These are phyloP conservation scores for Chrysocyon brachyurus DNA, from an alignment of 2,797 vertebrate species.

Conservation along the genomic window DNA sequence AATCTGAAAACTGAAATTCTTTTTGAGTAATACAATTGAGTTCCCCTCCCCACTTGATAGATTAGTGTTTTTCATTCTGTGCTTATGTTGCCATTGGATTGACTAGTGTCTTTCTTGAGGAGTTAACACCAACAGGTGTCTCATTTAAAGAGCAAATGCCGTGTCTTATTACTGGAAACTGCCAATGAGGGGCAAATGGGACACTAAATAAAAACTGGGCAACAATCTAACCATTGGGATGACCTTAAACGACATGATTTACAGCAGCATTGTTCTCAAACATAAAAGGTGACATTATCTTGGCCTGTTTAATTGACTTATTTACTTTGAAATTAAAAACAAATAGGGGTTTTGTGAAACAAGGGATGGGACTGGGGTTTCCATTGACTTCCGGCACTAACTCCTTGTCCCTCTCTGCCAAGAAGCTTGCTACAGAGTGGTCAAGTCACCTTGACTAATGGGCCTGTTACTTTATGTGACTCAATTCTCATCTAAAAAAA, in stretches of 20 bases:
- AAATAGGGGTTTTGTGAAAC: conserved; percentile 35
- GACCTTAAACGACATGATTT: not conserved
- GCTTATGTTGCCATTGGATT: not conserved
- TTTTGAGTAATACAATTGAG: conserved; percentile 42
- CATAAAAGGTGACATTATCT: not conserved
- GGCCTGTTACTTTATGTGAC: not conserved
- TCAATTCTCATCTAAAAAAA: not conserved
- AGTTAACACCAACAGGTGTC: not conserved
- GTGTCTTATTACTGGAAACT: not conserved
- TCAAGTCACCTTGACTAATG: not conserved
- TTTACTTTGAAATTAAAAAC: conserved; percentile 52
- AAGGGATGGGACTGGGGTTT: not conserved
- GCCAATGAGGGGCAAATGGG: not conserved
- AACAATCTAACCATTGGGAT: not conserved
- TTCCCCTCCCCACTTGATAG: not conserved
- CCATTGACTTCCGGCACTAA: not conserved
- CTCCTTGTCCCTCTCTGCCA: not conserved
- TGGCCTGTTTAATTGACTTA: not conserved
- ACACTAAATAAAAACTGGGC: not conserved
- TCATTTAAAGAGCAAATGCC: not conserved
- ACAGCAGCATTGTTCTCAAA: not conserved
- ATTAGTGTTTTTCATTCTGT: not conserved
- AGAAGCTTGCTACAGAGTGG: not conserved
- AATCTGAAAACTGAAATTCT: conserved; percentile 43
- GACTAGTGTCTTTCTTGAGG: not conserved